Percentiles rank a stretch among this genome's conserved stretches.
Conservation (phyloP, 2,797 vertebrate species). For the Muscicapa striata region DNA sequence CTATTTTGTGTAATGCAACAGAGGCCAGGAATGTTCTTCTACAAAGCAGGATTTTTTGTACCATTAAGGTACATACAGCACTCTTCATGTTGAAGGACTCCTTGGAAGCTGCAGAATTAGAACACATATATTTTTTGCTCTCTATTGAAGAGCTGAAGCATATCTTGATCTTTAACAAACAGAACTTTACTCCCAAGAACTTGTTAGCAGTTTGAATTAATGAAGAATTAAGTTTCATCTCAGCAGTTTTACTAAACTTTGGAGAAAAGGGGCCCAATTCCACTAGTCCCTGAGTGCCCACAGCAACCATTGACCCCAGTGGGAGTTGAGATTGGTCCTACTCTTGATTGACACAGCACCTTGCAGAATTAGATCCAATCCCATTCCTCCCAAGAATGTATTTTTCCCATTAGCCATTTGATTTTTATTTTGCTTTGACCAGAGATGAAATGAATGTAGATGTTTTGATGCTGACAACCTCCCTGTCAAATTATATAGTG, state of each 20-base stretch:
- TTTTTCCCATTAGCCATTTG: neutral
- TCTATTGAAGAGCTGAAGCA: neutral
- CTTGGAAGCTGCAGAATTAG: neutral
- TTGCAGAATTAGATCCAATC: neutral
- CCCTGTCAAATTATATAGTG: slow-evolving; percentile 72
- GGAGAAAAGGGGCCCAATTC: neutral
- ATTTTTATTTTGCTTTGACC: slow-evolving; percentile 57
- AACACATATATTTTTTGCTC: neutral
- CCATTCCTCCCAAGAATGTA: neutral
- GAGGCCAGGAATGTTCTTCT: neutral
- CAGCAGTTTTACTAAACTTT: slow-evolving; percentile 27
- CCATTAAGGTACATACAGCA: neutral
- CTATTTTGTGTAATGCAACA: neutral
- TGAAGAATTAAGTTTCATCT: slow-evolving; percentile 35
- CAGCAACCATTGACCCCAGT: neutral
- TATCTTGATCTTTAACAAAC: slow-evolving; percentile 11
- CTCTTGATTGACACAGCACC: neutral
- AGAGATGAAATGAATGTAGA: slow-evolving; percentile 61
- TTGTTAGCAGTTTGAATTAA: slow-evolving; percentile 46
- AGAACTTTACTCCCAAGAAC: slow-evolving; percentile 9
- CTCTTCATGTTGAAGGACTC: neutral
- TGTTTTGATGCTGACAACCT: slow-evolving; percentile 63
- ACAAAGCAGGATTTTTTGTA: neutral
- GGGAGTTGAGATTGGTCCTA: neutral
- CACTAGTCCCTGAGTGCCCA: neutral